These are phyloP conservation scores for Neoitamus cyanurus DNA, from an alignment of 2,888 invertebrate genomes.

Conservation along the genomic window DNA sequence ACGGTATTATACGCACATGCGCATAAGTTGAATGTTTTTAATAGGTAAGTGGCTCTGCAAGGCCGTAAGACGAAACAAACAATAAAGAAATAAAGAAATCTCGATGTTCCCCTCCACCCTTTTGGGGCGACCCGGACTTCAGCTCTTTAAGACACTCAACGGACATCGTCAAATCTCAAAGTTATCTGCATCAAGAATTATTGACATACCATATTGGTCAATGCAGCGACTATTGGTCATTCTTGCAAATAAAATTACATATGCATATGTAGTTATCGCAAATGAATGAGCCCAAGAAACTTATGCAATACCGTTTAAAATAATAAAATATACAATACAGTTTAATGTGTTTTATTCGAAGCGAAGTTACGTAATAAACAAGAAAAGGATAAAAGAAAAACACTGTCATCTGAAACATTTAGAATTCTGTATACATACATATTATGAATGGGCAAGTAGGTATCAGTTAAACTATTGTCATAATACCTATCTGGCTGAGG, in stretches of 20 bases:
- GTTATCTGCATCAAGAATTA: too few relatives aligned
- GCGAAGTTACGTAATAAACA: neutral
- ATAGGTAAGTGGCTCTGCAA: neutral
- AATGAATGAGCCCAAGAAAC: neutral
- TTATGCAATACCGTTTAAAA: neutral
- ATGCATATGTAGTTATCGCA: neutral
- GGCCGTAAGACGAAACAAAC: neutral
- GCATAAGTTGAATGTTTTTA: neutral
- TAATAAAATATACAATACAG: neutral
- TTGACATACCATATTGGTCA: neutral
- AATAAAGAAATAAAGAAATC: neutral
- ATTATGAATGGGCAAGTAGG: neutral
- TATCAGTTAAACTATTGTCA: too few relatives aligned
- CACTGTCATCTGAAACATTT: neutral
- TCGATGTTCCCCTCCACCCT: neutral
- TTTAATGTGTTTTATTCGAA: neutral
- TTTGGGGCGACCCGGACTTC: slow-evolving; percentile 10
- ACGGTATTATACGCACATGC: neutral
- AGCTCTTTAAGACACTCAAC: neutral
- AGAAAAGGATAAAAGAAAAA: neutral
- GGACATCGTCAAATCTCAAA: neutral
- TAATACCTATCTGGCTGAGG: too few relatives aligned
- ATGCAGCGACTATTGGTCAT: neutral
- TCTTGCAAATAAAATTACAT: too few relatives aligned
- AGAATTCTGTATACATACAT: too few relatives aligned